Evolutionary conservation across 2,113 vertebrate species (phyloP).

Genomic region (Epinephelus fuscoguttatus): DNA sequence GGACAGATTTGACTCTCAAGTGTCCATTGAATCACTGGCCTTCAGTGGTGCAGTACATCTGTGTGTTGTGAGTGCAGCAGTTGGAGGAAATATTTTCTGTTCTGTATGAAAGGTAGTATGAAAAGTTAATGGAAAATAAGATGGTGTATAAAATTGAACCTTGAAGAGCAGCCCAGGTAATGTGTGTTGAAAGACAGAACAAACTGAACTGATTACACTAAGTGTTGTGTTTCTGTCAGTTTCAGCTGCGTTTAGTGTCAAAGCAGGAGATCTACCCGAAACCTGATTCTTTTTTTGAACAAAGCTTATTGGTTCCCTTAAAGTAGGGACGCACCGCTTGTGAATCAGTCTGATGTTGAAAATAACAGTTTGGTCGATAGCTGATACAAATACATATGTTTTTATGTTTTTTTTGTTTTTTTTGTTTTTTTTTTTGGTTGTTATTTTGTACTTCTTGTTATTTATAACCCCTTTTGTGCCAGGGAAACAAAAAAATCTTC

Average conservation of each 20-base stretch:
- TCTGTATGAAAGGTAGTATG: slow-evolving; percentile 6
- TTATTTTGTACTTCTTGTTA: too few species aligned
- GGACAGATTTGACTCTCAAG: too few species aligned
- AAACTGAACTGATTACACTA: not conserved
- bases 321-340: too few species aligned
- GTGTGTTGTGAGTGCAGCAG: not conserved
- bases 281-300: not conserved
- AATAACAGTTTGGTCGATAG: too few species aligned
- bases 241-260: not conserved
- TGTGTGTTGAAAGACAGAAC: slow-evolving; percentile 12
- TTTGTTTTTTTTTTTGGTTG: too few species aligned
- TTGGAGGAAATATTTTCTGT: slow-evolving; percentile 26
- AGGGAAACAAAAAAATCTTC: too few species aligned
- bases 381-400: too few species aligned
- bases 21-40: not conserved
- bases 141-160: slow-evolving; percentile 1
- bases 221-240: slow-evolving; percentile 2
- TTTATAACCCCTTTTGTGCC: too few species aligned
- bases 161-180: slow-evolving; percentile 11
- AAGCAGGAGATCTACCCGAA: not conserved
- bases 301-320: not conserved
- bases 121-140: slow-evolving; percentile 31
- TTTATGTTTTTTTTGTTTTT: rapidly evolving
- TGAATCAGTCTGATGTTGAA: too few species aligned
- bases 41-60: not conserved